Evolutionary conservation across 2,888 invertebrate genomes (phyloP).

Genomic region (Sesia apiformis): DNA sequence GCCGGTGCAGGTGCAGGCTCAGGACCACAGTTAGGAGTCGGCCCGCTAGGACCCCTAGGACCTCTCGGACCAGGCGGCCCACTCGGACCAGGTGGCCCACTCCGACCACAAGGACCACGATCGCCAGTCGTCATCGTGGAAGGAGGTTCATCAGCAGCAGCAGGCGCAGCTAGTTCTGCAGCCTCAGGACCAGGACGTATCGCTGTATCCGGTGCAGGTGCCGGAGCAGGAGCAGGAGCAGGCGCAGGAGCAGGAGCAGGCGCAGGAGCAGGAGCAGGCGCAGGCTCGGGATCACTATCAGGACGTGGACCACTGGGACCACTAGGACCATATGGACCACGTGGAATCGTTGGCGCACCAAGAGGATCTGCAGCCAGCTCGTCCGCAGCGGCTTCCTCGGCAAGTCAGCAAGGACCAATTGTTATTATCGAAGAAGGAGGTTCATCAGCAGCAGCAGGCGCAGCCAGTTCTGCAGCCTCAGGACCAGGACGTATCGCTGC

Average conservation of each 20-base stretch:
- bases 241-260: background rate
- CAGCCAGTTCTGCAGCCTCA: background rate
- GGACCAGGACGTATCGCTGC: background rate
- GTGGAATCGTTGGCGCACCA: background rate
- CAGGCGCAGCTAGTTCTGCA: background rate
- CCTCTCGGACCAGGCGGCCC: too few relatives aligned
- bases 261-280: background rate
- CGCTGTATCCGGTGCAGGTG: background rate
- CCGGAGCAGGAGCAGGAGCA: conserved; percentile 1
- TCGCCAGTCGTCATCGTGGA: too few relatives aligned
- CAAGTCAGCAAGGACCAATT: conserved; percentile 1
- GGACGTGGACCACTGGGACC: too few relatives aligned
- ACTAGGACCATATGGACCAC: too few relatives aligned
- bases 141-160: too few relatives aligned
- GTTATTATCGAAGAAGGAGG: background rate
- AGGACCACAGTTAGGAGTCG: background rate
- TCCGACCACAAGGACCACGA: too few relatives aligned
- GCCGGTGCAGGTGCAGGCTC: background rate
- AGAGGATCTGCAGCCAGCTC: conserved; percentile 1
- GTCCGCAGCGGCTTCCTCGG: conserved; percentile 2
- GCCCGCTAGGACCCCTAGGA: too few relatives aligned
- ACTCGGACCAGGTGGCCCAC: too few relatives aligned
- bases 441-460: background rate
- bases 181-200: background rate
- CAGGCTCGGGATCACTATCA: background rate